Base-by-base conservation (phyloP, 2,113 vertebrate species). In the Suricata suricatta region DNA sequence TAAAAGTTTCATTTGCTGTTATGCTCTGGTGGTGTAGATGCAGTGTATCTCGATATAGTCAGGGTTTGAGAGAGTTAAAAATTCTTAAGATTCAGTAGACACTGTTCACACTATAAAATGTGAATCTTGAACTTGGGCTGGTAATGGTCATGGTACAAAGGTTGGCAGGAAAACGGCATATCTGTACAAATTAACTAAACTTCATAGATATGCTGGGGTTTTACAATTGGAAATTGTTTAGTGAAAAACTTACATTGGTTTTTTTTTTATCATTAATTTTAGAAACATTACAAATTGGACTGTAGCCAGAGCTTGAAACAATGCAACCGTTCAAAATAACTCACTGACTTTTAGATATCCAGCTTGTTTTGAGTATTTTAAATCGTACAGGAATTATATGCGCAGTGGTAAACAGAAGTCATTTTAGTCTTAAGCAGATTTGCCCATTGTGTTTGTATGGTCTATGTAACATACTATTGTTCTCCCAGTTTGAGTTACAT, bases 151-250 rank as follows among this genome's bases (percentile, higher is more conserved):
- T 11, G 96, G 99, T 98, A 92, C 99, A 99, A 99, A 99, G 99
- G 98, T 98, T 98, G 97, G 71, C 93, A 79, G 7, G 0, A 0
- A 93, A 6, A 87, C 44, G 52, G 83, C 86, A 31, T 95, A 92
- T 97, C 90, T 97, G 38, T 97, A 99, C 96, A 98, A 76, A 98
- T 99, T 98, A 99, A 99, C 98, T 96, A 64, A 90, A 71, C 90
- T 96, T 93, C 50, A 35, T 64, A 84, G 52, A 72, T 38, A 63
- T 31, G 29, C 84, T 97, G 80, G 82, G 77, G 64, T 82, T 98
- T 97, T 84, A 71, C 33, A 92, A 21, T 15, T 90, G 96, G 81
- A 86, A 95, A 93, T 27, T 88, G 47, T 84, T 96, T 41, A 96
- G 57, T 92, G 97, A 88, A 89, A 86, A 93, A 93, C 81, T 92